Conservation (phyloP, 2,797 vertebrate species). For the Cirrhinus mrigala region DNA sequence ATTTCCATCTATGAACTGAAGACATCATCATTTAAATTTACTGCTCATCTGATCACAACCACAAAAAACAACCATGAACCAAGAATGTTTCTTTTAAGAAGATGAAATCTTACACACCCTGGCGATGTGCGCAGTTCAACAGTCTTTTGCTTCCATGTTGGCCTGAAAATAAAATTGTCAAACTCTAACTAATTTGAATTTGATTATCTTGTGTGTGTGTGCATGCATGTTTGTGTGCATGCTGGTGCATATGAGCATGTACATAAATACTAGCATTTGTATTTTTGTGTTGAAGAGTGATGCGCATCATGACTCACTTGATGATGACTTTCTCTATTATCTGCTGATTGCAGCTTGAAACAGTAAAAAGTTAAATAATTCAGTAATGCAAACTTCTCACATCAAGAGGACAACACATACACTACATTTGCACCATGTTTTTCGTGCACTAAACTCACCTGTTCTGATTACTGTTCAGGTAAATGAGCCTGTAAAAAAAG, state of each 20-base stretch:
- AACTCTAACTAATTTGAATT: not conserved
- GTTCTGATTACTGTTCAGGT: not conserved
- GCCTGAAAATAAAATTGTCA: not conserved
- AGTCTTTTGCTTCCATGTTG: not conserved
- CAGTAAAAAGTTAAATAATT: not conserved
- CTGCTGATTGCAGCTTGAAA: not conserved
- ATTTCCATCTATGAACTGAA: not conserved
- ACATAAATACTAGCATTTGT: too few relatives aligned
- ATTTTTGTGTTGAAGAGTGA: not conserved
- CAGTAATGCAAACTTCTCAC: not conserved
- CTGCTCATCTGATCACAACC: not conserved
- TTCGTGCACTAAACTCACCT: too few relatives aligned
- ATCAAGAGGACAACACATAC: not conserved
- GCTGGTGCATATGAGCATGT: too few relatives aligned
- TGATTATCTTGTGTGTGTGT: too few relatives aligned
- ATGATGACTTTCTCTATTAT: not conserved
- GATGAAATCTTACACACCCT: not conserved
- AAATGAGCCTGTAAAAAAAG: not conserved
- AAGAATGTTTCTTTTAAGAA: not conserved
- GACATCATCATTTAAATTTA: not conserved
- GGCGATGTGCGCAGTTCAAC: not conserved
- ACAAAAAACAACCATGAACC: not conserved
- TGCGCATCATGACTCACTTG: not conserved
- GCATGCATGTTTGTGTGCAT: too few relatives aligned
- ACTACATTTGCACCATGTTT: too few relatives aligned